phyloP scores from a whole-genome alignment of 1,140 invertebrate genomes.

The Drosophila miranda region DNA sequence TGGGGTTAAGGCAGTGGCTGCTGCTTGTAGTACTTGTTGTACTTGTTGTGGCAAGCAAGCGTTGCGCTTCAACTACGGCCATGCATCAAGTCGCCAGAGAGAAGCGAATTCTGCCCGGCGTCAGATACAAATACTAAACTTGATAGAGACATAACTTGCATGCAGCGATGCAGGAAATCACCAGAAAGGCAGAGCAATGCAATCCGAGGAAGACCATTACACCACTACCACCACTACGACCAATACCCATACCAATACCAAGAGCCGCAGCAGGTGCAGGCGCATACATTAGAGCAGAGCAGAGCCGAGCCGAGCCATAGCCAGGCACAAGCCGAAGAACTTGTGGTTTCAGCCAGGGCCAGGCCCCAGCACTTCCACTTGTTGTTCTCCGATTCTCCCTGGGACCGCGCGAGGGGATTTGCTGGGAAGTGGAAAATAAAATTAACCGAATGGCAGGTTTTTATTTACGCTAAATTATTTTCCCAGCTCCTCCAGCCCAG shows the following conservation, averaged over 20 bases:
- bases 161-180: constrained; percentile 57
- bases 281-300: constrained; percentile 28
- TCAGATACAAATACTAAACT: constrained; percentile 56
- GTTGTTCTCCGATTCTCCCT: constrained; percentile 34
- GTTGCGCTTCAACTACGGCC: constrained; percentile 49
- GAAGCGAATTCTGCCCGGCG: constrained; percentile 38
- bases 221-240: too few relatives aligned
- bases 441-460: constrained; percentile 48
- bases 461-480: constrained; percentile 45
- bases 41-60: constrained; percentile 28
- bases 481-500: constrained; percentile 1
- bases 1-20: constrained; percentile 32
- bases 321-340: constrained; percentile 20
- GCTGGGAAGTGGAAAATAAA: constrained; percentile 38
- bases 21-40: constrained; percentile 16
- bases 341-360: constrained; percentile 35
- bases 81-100: constrained; percentile 32
- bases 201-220: neutral
- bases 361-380: constrained; percentile 31
- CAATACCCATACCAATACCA: constrained; percentile 2
- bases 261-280: constrained; percentile 29
- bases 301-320: neutral
- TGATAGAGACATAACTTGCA: constrained; percentile 60
- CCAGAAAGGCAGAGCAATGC: constrained; percentile 7
- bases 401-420: constrained; percentile 34